Conservation (phyloP, 2,797 vertebrate species). For the Brachyalestes nurse region DNA sequence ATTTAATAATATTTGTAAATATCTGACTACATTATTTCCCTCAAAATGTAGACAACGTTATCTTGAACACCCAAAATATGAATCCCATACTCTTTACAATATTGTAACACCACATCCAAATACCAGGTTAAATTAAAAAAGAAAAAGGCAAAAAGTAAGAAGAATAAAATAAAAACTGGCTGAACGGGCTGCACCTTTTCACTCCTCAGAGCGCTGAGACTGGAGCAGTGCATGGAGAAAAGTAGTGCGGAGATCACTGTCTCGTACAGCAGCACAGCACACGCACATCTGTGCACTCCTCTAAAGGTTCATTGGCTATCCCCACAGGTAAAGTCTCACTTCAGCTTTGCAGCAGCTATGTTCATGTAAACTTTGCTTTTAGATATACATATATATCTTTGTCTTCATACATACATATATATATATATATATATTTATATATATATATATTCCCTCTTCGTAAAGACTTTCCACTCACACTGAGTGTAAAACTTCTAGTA, state of each 20-base stretch:
- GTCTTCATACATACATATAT: slow-evolving; percentile 40
- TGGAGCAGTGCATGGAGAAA: slow-evolving; percentile 83
- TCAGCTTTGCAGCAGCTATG: slow-evolving; percentile 92
- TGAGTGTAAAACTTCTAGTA: slow-evolving; percentile 91
- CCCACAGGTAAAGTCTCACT: slow-evolving; percentile 80
- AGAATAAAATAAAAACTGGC: slow-evolving; percentile 78
- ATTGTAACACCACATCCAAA: slow-evolving; percentile 89
- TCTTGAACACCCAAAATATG: slow-evolving; percentile 85
- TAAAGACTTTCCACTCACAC: slow-evolving; percentile 74
- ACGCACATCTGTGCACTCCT: slow-evolving; percentile 68
- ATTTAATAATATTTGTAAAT: slow-evolving; percentile 95
- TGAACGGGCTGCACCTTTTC: slow-evolving; percentile 88
- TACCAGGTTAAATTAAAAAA: slow-evolving; percentile 83
- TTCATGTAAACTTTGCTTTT: slow-evolving; percentile 97
- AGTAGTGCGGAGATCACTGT: slow-evolving; percentile 70
- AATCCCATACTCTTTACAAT: slow-evolving; percentile 79
- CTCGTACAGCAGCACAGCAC: slow-evolving; percentile 75
- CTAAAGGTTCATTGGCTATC: slow-evolving; percentile 76
- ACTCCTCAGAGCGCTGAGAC: slow-evolving; percentile 86
- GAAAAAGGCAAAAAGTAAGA: slow-evolving; percentile 63
- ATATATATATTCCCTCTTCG: slow-evolving; percentile 58
- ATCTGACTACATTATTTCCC: slow-evolving; percentile 85
- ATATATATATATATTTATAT: slow-evolving; percentile 52
- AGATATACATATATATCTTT: slow-evolving; percentile 57
- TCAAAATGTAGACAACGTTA: slow-evolving; percentile 88